Evolutionary conservation across 2,797 vertebrate species (phyloP), one percentile per base, ranked within the genome.

Genomic region (Macroramphosus scolopax): DNA sequence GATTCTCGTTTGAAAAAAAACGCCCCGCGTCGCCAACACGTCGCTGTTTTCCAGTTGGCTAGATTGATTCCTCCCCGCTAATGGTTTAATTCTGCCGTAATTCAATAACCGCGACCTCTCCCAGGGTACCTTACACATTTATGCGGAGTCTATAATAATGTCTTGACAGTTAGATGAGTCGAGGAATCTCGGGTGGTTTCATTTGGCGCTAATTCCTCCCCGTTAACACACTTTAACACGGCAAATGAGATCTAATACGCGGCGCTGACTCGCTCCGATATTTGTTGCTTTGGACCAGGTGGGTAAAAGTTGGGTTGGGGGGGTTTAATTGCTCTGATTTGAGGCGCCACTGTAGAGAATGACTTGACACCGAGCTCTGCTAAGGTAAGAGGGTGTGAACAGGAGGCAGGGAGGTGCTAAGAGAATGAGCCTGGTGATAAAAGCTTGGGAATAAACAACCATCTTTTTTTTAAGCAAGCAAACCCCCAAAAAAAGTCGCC

Each of bases 81-180:
- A 86, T 83, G 77, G 79, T 82, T 82, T 84, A 81, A 86, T 87
- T 84, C 77, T 68, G 72, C 68, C 68, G 41, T 86, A 87, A 87
- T 87, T 87, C 72, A 88, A 88, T 87, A 80, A 85, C 63, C 74
- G 9, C 51, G 35, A n/a, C n/a, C 46, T 56, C 72, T 83, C 85
- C 84, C 84, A 59, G 13, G 85, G 66, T 43, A 75, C 78, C 59
- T 78, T 63, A 50, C 84, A 87, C 72, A 81, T 81, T 86, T 81
- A 81, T 77, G 63, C 63, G 48, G 57, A 78, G 74, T 78, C 71
- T 80, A 75, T 84, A 86, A 85, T 86, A 76, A 78, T 20, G 58
- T 56, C 77, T 63, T 77, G 77, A 81, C 69, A 58, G 78, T 78
- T 68, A 77, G 81, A 86, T 76, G 82, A 84, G 81, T 61, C 16